Base-by-base conservation (phyloP, 2,888 invertebrate genomes). In the Mystacides longicornis region DNA sequence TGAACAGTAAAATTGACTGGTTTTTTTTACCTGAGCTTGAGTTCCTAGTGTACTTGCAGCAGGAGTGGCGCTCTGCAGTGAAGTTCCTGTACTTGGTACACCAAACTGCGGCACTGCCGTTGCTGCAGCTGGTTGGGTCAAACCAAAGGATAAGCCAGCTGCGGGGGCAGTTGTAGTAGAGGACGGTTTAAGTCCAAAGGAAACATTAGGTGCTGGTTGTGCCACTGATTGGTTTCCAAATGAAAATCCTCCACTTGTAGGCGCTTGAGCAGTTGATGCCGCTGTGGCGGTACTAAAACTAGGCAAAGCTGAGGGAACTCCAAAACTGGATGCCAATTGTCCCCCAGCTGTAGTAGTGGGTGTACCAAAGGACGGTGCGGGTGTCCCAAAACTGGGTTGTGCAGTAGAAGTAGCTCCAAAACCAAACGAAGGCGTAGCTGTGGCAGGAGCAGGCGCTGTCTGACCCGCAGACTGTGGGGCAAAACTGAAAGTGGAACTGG, bases 391-490 rank as follows among this genome's bases (percentile, higher is more conserved):
- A 18, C 43, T 27, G 11, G 43, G 18, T n/a, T 43, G 43, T 7
- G 45, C 45, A 3, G 45, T 19, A 45, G 45, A 11, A 5, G 20
- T 2, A 19, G 45, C 16, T 43, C 47, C 22, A 5, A 31, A 16
- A 37, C 57, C 46, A 23, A 53, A 45, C 5, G 21, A 21, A 11
- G 52, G 47, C 18, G 57, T 18, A 5, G 53, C 16, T 23, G 46
- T 19, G 2, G 16, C 47, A 14, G 43, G 45, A 50, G 49, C 23
- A 18, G 43, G 45, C 43, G 49, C 23, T n/a, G 55, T 14, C 23
- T 52, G 56, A 3, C 53, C 56, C 22, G 50, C 49, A 27, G 53
- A 23, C 16, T 51, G 51, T 2, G 52, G 11, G n/a, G 57, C 21
- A 20, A 37, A 11, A 2, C 51, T 23, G 5, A 52, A 48, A 23